Conservation (phyloP, 1,140 invertebrate species). For the Coenobita brevimanus region DNA sequence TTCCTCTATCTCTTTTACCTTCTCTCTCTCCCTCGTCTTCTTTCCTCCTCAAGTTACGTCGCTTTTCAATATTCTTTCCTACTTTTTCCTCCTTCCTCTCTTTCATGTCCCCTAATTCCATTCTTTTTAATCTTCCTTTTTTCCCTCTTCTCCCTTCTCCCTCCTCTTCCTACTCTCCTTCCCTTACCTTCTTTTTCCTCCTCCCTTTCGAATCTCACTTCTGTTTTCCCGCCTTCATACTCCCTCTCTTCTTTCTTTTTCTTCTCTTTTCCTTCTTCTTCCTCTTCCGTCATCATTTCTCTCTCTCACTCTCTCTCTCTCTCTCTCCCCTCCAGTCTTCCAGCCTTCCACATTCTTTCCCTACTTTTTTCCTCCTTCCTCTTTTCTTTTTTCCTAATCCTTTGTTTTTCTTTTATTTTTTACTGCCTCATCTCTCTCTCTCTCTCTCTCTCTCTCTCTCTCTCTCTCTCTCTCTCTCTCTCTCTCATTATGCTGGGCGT, state of each 20-base stretch:
- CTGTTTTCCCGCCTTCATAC: background rate
- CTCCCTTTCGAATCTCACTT: background rate
- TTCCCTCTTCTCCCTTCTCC: conserved; percentile 1
- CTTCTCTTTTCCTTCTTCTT: background rate
- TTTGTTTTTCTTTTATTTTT: background rate
- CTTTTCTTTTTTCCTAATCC: background rate
- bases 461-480: too few species aligned
- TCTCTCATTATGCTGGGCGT: conserved; percentile 27
- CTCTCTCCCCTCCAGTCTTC: too few species aligned
- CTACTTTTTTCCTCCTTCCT: background rate
- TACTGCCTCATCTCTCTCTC: background rate
- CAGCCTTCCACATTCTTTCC: too few species aligned
- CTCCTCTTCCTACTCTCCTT: background rate
- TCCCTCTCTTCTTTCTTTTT: background rate
- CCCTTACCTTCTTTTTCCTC: background rate
- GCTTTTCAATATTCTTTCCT: background rate
- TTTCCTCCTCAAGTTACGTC: background rate
- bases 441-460: background rate
- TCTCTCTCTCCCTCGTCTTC: background rate
- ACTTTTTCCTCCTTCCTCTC: background rate
- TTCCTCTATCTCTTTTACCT: background rate
- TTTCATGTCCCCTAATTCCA: background rate
- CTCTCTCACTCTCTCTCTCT: too few species aligned
- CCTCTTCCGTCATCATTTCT: background rate
- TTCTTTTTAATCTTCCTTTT: background rate